phyloP scores from a whole-genome alignment of 2,113 vertebrate species.

The Cololabis saira region DNA sequence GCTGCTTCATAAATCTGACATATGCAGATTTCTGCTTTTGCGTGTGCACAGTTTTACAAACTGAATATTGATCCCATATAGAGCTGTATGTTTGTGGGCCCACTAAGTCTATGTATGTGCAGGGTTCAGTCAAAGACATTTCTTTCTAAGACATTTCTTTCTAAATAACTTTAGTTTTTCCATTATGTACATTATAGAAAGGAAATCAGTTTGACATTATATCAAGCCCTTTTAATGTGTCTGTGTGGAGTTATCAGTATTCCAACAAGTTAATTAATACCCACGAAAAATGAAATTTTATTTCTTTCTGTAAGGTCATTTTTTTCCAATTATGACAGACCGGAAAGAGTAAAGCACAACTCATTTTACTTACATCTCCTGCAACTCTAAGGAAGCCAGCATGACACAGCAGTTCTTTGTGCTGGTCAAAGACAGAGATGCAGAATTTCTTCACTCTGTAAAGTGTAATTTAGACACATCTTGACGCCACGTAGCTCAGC shows the following conservation, averaged over 20 bases:
- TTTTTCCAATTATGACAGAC: neutral
- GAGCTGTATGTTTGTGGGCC: no score
- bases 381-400: slow-evolving; percentile 14
- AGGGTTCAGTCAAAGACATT: no score
- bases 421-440: slow-evolving; percentile 18
- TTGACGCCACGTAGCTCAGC: slow-evolving; percentile 32
- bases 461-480: slow-evolving; percentile 35
- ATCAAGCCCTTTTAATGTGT: neutral
- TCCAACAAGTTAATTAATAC: neutral
- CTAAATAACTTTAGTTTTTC: no score
- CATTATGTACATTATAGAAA: no score
- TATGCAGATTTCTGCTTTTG: no score
- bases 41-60: no score
- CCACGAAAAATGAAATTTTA: slow-evolving; percentile 17
- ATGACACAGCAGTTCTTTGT: slow-evolving; percentile 60
- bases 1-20: no score
- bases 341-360: neutral
- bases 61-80: no score
- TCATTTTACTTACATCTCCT: neutral
- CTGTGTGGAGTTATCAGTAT: neutral
- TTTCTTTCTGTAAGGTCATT: slow-evolving; percentile 12
- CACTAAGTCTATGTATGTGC: no score
- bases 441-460: slow-evolving; percentile 18
- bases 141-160: no score
- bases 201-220: neutral